Evolutionary conservation across 2,113 vertebrate genomes (phyloP).

Genomic region (Triplophysa tibetana): DNA sequence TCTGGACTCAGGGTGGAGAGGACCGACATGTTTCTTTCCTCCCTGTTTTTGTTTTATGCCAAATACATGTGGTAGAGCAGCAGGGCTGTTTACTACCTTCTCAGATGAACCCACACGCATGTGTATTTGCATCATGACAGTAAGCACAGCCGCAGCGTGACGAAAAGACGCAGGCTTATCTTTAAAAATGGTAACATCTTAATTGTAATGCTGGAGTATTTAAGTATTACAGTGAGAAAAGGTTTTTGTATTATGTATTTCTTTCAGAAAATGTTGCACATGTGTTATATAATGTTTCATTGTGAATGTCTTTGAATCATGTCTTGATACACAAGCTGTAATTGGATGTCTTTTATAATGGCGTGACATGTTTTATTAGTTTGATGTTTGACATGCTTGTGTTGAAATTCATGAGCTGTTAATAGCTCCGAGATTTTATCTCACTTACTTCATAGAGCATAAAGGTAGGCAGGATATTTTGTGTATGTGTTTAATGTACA

Average conservation of each 20-base stretch:
- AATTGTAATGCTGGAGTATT: background rate
- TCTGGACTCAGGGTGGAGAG: slow-evolving; percentile 32
- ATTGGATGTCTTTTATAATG: background rate
- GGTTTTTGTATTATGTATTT: background rate
- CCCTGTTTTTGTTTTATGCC: background rate
- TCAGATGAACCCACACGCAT: background rate
- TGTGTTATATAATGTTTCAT: background rate
- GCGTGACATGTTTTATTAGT: slow-evolving; percentile 1
- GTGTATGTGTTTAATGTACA: background rate
- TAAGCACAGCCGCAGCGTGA: background rate
- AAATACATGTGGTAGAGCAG: background rate
- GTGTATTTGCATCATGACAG: background rate
- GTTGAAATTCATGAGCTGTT: slow-evolving; percentile 4
- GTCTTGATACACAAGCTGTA: background rate
- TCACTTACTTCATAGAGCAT: slow-evolving; percentile 7
- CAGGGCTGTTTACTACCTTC: slow-evolving; percentile 5
- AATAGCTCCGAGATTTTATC: slow-evolving; percentile 1
- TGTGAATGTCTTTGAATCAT: background rate
- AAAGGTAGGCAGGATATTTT: background rate
- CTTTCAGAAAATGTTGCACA: background rate
- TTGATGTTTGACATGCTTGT: slow-evolving; percentile 17
- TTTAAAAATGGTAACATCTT: background rate
- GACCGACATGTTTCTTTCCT: background rate
- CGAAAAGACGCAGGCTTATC: background rate
- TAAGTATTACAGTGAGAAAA: background rate